Evolutionary conservation across 2,113 vertebrate genomes (phyloP), one percentile per base, ranked within the genome.

Genomic region (Turdus rufiventris): DNA sequence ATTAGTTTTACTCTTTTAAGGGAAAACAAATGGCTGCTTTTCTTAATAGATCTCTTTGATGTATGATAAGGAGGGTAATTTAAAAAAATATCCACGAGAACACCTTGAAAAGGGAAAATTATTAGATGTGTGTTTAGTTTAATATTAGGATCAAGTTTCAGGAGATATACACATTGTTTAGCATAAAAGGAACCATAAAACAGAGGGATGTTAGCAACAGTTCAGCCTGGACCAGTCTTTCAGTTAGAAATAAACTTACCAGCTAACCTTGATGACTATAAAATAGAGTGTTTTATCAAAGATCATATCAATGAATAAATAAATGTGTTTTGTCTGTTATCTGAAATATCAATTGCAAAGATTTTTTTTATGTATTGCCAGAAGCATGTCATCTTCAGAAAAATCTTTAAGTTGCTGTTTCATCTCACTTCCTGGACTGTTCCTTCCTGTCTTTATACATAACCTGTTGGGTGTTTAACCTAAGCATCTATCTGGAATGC

Each of bases 11-110:
- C 8, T 62, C 34, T 86, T 82, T 63, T 47, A 80, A 73, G 48
- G 34, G 17, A 50, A 75, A 51, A 63, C 4, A 58, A 86, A 63
- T 38, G 28, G 8, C 42, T 82, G 2, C 33, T 75, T 89, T 82
- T 74, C 42, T 38, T 66, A 58, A 62, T 79, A 31, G 42, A 50
- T 36, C n/a, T 58, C 17, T 93, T 93, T 83, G 57, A 72, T 86
- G 26, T 38, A 36, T 73, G n/a, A 48, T 18, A 9, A 36, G 73
- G 18, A 75, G 38, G 17, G 18, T 77, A 60, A 61, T 43, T 43
- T 3, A 34, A 78, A 71, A 68, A 71, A 58, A 85, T 21, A 0
- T 1, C 9, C 16, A 18, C 9, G 9, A n/a, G 12, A 50, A 7
- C 19, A 18, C 34, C 24, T 73, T 77, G 40, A 73, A 75, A 67